Evolutionary conservation across 2,797 vertebrate genomes (phyloP).

Genomic region (Rhinogobio ventralis): DNA sequence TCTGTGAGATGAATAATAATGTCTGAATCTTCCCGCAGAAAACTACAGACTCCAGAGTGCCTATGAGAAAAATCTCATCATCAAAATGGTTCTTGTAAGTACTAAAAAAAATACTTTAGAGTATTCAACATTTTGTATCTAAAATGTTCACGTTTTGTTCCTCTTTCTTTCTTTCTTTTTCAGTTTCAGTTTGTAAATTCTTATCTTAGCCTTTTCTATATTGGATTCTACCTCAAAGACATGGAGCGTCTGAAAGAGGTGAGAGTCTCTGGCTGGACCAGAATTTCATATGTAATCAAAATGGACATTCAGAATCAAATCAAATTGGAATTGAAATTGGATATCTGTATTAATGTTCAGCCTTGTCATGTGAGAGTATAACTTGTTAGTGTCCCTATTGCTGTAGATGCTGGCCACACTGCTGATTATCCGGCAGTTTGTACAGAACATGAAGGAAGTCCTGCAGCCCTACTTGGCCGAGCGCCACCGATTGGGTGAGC

Average conservation of each 20-base stretch:
- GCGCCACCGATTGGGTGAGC: conserved; percentile 87
- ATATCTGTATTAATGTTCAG: background rate
- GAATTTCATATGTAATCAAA: background rate
- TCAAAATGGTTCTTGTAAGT: conserved; percentile 98
- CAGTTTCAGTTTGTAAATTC: conserved; percentile 99
- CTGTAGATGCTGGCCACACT: conserved; percentile 95
- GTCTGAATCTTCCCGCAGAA: conserved; percentile 76
- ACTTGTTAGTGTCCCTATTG: conserved; percentile 22
- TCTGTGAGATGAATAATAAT: conserved; percentile 35
- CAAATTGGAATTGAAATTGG: background rate
- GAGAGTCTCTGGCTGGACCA: conserved; percentile 54
- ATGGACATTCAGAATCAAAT: background rate
- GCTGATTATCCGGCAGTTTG: conserved; percentile 95
- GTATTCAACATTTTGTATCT: no score
- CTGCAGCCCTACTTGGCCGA: conserved; percentile 94
- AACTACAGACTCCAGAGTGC: conserved; percentile 98
- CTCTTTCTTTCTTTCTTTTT: conserved; percentile 47
- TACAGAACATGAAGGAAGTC: conserved; percentile 94
- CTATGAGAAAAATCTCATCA: conserved; percentile 99
- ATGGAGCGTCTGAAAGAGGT: conserved; percentile 99
- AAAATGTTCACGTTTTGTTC: no score
- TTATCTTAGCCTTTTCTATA: conserved; percentile 99
- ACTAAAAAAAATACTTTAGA: no score
- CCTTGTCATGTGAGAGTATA: background rate
- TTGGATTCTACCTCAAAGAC: conserved; percentile 99